Evolutionary conservation across 2,888 invertebrate genomes (phyloP).

Genomic region (Pseudoips prasinana): DNA sequence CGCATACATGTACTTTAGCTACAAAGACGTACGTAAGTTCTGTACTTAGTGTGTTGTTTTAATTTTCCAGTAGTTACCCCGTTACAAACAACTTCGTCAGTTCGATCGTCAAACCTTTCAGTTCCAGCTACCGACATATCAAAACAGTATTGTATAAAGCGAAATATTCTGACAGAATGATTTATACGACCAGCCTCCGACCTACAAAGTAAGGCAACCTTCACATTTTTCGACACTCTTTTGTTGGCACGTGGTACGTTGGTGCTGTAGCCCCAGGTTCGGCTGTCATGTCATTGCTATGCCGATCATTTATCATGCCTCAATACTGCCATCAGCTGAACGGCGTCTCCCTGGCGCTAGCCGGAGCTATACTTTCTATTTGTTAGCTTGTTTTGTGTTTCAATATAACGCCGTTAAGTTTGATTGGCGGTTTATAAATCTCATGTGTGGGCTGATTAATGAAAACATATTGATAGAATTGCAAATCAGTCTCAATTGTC

Average conservation of each 20-base stretch:
- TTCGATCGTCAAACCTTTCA: slow-evolving; percentile 33
- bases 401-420: slow-evolving; percentile 15
- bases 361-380: slow-evolving; percentile 38
- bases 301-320: slow-evolving; percentile 75
- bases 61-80: no score
- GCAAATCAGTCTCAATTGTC: background rate
- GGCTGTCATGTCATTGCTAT: slow-evolving; percentile 74
- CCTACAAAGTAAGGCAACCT: slow-evolving; percentile 79
- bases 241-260: slow-evolving; percentile 73
- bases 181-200: slow-evolving; percentile 75
- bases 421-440: background rate
- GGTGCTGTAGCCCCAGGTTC: slow-evolving; percentile 68
- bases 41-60: no score
- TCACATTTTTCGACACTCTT: slow-evolving; percentile 77
- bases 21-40: no score
- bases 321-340: slow-evolving; percentile 69
- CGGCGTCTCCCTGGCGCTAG: slow-evolving; percentile 75
- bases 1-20: no score
- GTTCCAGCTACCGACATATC: slow-evolving; percentile 38
- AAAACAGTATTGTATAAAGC: slow-evolving; percentile 51
- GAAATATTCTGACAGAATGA: slow-evolving; percentile 71
- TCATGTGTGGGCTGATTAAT: background rate
- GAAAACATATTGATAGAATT: background rate
- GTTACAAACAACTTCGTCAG: slow-evolving; percentile 19
- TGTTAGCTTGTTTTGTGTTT: slow-evolving; percentile 31